Percentiles rank a stretch among this genome's conserved stretches.
These are phyloP conservation scores for Trachelus tabidus DNA, from an alignment of 2,888 invertebrate genomes.

Conservation along the genomic window DNA sequence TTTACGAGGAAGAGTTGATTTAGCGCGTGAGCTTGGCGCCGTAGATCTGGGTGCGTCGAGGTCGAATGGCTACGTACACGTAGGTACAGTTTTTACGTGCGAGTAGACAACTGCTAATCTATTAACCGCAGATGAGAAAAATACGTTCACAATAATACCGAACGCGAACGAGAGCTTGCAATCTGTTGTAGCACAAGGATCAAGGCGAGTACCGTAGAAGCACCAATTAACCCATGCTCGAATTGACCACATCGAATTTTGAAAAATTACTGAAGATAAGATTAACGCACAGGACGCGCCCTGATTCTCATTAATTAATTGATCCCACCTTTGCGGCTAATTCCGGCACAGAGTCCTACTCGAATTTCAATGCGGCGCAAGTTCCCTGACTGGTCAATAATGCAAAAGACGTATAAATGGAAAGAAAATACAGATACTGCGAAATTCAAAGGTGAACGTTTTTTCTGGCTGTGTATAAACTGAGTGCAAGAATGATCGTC, in stretches of 20 bases:
- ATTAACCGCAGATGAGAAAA: neutral
- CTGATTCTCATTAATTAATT: conserved; percentile 14
- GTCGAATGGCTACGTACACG: neutral
- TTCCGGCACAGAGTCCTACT: neutral
- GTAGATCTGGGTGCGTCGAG: neutral
- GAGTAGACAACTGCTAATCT: neutral
- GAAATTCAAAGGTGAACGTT: neutral
- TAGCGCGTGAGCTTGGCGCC: neutral
- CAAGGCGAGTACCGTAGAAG: neutral
- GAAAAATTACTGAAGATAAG: neutral
- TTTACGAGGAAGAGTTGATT: neutral
- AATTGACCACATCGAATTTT: neutral
- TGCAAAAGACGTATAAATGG: neutral
- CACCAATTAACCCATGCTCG: neutral
- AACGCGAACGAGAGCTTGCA: neutral
- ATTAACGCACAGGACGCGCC: neutral
- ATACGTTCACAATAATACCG: neutral
- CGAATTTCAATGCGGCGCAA: neutral
- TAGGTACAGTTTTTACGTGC: neutral
- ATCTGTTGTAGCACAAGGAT: neutral
- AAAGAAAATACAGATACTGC: neutral
- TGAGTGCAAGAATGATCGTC: neutral
- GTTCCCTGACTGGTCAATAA: neutral
- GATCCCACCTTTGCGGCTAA: neutral
- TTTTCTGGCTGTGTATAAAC: neutral